Evolutionary conservation across 2,113 vertebrate genomes (phyloP), one percentile per base, ranked within the genome.

Genomic region (Albula glossodonta): DNA sequence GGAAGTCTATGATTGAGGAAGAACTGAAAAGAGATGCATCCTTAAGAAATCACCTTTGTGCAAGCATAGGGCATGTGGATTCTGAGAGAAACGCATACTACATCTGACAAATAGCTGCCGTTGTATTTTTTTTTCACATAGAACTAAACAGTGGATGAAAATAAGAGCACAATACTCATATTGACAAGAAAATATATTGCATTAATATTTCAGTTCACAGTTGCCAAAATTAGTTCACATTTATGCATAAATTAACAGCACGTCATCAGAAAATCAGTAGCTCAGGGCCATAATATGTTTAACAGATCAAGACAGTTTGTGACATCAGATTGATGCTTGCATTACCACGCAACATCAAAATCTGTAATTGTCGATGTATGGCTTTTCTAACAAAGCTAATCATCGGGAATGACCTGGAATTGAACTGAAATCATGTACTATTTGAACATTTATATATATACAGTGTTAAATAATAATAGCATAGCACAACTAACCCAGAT

Each of bases 201-300:
- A 91, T 94, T 95, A 94, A 95, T 94, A 94, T 94, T 87, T 31
- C 74, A 89, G 91, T 92, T 91, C 89, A 89, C 92, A 92, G 56
- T 91, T 93, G 94, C 92, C 93, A 93, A 93, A 94, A 94, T 93
- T 93, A 93, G 92, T 93, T 92, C 90, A 92, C 89, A 92, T 94
- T 92, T 91, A 87, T 87, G 94, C 94, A 94, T 94, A 94, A 93
- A 95, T 95, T 94, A 94, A 92, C 87, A 85, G 60, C 91, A 87
- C 87, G 90, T 91, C 92, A 84, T 90, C 93, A 93, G 90, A 91
- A 93, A 91, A 94, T 89, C 86, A 85, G 85, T 94, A 88, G 93
- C 94, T 94, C 89, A 91, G 84, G 93, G 94, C 93, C 92, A 91
- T 91, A 88, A 88, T 91, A 89, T 91, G 85, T 83, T 53, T 79